Percentiles rank a stretch among this genome's conserved stretches.
Conservation (phyloP, 2,113 vertebrate species). For the Pavo muticus region DNA sequence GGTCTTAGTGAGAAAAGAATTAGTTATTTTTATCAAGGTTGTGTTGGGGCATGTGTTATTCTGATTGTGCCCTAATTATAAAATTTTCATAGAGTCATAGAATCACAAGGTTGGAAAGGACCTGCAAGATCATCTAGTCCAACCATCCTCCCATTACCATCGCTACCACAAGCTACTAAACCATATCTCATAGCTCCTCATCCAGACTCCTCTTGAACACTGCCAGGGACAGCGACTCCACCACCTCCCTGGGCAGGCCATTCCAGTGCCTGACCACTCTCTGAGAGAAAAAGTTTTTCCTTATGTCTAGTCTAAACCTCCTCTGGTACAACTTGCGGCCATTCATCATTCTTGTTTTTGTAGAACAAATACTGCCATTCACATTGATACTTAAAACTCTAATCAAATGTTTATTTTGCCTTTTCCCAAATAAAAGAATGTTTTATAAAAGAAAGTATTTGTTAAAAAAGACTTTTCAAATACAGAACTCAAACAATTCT, state of each 20-base stretch:
- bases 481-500: not conserved
- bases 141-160: too few relatives aligned
- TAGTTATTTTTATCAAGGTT: not conserved
- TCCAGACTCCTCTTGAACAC: too few relatives aligned
- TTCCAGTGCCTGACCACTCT: too few relatives aligned
- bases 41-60: not conserved
- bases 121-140: too few relatives aligned
- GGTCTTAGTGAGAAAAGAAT: not conserved
- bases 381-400: not conserved
- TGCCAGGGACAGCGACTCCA: too few relatives aligned
- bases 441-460: not conserved
- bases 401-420: not conserved
- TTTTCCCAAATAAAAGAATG: not conserved
- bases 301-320: too few relatives aligned
- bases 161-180: too few relatives aligned
- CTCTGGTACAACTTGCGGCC: too few relatives aligned
- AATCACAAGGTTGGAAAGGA: too few relatives aligned
- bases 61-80: not conserved
- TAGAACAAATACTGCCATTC: not conserved
- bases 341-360: not conserved
- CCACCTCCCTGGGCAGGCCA: too few relatives aligned
- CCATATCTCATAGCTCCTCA: too few relatives aligned
- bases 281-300: too few relatives aligned
- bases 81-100: not conserved
- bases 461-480: not conserved